These are phyloP conservation scores for Elaphurus davidianus DNA, from an alignment of 2,113 vertebrate species.

Conservation along the genomic window DNA sequence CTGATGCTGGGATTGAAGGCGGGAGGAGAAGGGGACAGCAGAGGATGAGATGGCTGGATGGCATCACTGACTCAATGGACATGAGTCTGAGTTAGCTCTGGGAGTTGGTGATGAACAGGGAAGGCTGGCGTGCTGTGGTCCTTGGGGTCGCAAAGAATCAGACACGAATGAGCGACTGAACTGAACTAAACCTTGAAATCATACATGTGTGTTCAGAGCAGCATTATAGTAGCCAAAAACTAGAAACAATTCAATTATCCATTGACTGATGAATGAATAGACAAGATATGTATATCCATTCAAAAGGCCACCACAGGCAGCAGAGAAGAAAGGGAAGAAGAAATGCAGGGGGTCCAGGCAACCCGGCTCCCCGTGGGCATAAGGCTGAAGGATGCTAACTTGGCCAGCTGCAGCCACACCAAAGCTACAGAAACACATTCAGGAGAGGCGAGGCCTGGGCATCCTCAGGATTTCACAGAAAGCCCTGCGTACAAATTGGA, in stretches of 20 bases:
- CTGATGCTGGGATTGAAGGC: background rate
- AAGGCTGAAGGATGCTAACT: background rate
- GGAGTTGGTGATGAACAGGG: background rate
- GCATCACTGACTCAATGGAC: background rate
- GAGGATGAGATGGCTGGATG: background rate
- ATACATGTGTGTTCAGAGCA: background rate
- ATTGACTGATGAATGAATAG: background rate
- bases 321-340: background rate
- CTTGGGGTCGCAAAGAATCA: background rate
- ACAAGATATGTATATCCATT: background rate
- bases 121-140: background rate
- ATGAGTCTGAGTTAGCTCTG: background rate
- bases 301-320: background rate
- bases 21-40: background rate
- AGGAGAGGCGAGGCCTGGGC: background rate
- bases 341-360: background rate
- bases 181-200: background rate
- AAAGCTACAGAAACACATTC: background rate
- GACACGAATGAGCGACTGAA: rapidly evolving
- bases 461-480: background rate
- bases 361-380: background rate
- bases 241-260: background rate
- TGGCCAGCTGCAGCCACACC: background rate
- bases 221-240: background rate
- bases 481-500: background rate